Evolutionary conservation across 2,797 vertebrate genomes (phyloP), one percentile per base, ranked within the genome.

Genomic region (Poecile montanus): DNA sequence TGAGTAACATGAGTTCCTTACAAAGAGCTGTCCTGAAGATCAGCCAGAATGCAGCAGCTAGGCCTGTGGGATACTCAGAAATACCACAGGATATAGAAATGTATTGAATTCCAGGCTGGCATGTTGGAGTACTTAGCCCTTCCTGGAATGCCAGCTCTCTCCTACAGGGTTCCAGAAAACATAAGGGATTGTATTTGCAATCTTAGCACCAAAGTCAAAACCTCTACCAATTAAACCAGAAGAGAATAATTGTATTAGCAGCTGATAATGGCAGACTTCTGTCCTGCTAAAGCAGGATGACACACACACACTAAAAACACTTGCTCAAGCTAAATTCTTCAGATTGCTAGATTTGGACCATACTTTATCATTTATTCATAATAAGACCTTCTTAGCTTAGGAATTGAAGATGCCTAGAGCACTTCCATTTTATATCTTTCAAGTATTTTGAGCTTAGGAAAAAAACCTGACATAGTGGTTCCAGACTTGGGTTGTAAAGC

Each of bases 281-380:
- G 67, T 92, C 84, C 89, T 32, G 40, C 63, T 78, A 75, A 79
- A 89, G 58, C 40, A 89, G 44, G 65, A 88, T 80, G 70, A 89
- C 57, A 53, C 1, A 5, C 47, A 87, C 48, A 47, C 73, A 84
- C 85, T 82, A 67, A 93, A 94, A 92, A 83, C 70, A 61, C 47
- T 67, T 88, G 76, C 70, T 89, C 81, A 58, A 83, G 83, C 70
- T 93, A 72, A 93, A 94, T 89, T 47, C 71, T 91, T 84, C 66
- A 74, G n/a, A 70, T 54, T 58, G 66, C 60, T 85, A 48, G 47
- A 91, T 82, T 61, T 3, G 4, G 71, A 95, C 61, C 51, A 73
- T 2, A 1, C 60, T 83, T 92, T 82, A 86, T 80, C 62, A 95
- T 93, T 93, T 79, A 86, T 96, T 91, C 22, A 57, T 82, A 74